phyloP scores from a whole-genome alignment of 2,113 vertebrate species.

The Cnemophilus loriae region DNA sequence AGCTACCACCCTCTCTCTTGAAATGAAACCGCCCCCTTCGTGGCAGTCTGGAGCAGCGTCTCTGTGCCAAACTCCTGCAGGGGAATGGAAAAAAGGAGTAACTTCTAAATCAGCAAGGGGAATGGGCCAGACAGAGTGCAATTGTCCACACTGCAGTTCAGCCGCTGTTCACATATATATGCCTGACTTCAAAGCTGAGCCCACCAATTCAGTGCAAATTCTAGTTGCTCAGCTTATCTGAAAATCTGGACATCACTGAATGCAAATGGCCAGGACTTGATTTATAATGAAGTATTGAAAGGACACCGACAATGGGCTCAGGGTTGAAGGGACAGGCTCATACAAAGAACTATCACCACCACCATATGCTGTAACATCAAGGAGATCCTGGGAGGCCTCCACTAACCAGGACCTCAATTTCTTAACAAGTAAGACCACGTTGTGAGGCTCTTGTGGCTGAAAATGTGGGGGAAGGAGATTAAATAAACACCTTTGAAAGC shows the following conservation, averaged over 20 bases:
- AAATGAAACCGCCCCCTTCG: background rate
- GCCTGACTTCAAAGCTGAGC: constrained; percentile 23
- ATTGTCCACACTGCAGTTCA: background rate
- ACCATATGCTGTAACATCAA: background rate
- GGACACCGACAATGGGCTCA: background rate
- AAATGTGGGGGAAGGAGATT: background rate
- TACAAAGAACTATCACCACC: background rate
- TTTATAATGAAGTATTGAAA: background rate
- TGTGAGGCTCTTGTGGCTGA: background rate
- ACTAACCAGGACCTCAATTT: background rate
- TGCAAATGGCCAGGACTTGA: constrained; percentile 30
- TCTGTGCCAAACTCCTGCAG: constrained; percentile 24
- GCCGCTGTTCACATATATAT: background rate
- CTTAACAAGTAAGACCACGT: background rate
- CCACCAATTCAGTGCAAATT: constrained; percentile 18
- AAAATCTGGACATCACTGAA: constrained; percentile 51
- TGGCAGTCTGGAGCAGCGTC: background rate
- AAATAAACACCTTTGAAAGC: constrained; percentile 22
- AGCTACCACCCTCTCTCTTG: background rate
- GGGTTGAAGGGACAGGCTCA: background rate
- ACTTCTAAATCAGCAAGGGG: background rate
- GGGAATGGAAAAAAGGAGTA: background rate
- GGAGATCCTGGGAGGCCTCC: background rate
- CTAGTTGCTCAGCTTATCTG: background rate
- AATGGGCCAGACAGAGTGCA: background rate